A percentile compares a stretch with the other conserved stretches of the same genome.
These are phyloP conservation scores for Labeo calbasu DNA, from an alignment of 2,797 vertebrate species.

Conservation along the genomic window DNA sequence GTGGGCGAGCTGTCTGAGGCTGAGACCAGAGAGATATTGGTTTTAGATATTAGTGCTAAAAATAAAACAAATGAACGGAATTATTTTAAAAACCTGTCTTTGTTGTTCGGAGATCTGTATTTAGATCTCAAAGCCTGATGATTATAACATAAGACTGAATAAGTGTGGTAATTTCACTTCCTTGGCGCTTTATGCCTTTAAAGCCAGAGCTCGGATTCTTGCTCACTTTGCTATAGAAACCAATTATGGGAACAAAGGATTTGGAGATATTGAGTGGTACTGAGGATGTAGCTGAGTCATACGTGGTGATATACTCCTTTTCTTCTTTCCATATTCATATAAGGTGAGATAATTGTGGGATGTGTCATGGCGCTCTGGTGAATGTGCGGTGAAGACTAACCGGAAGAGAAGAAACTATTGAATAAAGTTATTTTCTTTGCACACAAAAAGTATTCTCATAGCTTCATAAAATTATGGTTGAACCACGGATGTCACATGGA, in stretches of 20 bases:
- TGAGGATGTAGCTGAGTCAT: slow-evolving; percentile 3
- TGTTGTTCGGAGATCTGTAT: slow-evolving; percentile 25
- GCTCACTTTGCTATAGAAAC: slow-evolving; percentile 23
- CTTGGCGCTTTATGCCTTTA: neutral
- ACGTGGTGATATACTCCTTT: neutral
- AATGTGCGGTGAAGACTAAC: no score
- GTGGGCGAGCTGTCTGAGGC: slow-evolving; percentile 14
- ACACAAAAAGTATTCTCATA: no score
- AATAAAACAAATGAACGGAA: slow-evolving; percentile 14
- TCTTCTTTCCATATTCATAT: neutral
- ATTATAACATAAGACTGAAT: neutral
- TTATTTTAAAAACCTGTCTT: neutral
- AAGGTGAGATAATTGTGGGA: neutral
- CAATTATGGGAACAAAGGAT: slow-evolving; percentile 24
- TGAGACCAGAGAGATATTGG: slow-evolving; percentile 5
- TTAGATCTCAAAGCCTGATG: neutral
- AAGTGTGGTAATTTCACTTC: slow-evolving; percentile 12
- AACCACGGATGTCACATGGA: no score
- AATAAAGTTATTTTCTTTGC: no score
- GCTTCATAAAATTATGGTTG: no score
- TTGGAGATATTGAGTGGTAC: neutral
- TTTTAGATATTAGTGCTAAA: slow-evolving; percentile 20
- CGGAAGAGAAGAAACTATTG: no score
- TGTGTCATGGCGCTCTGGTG: no score
- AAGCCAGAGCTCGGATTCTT: slow-evolving; percentile 2